phyloP scores from a whole-genome alignment of 2,888 invertebrate genomes.

The Oeneis ivallda region DNA sequence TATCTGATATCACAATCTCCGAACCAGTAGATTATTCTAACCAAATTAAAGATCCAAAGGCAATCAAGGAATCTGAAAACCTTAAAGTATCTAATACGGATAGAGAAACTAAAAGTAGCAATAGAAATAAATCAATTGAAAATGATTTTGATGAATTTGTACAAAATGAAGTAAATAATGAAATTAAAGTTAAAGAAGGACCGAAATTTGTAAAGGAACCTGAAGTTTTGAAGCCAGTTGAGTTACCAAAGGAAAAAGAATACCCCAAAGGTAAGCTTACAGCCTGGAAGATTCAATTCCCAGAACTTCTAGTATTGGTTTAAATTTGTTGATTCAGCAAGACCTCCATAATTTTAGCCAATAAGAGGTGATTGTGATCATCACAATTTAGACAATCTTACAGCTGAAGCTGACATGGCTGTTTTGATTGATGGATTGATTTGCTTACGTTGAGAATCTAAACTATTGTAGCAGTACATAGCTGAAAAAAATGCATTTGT shows the following conservation, averaged over 20 bases:
- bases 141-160: constrained; percentile 27
- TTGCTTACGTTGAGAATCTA: no score
- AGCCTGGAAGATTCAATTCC: no score
- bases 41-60: not conserved
- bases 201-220: constrained; percentile 9
- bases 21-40: not conserved
- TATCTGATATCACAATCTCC: not conserved
- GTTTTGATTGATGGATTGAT: no score
- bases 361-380: no score
- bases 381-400: no score
- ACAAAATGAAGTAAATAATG: constrained; percentile 10
- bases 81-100: not conserved
- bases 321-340: not conserved
- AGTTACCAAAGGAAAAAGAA: constrained; percentile 13
- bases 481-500: no score
- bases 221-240: constrained; percentile 9
- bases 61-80: not conserved
- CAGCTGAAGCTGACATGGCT: no score
- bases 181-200: constrained; percentile 8
- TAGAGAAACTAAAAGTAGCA: not conserved
- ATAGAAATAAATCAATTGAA: constrained; percentile 4
- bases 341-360: no score
- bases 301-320: no score
- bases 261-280: constrained; percentile 25
- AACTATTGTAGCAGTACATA: no score